A percentile compares a stretch with the other conserved stretches of the same genome.
Evolutionary conservation across 2,888 invertebrate genomes (phyloP).

Genomic region (Lathronympha strigana): DNA sequence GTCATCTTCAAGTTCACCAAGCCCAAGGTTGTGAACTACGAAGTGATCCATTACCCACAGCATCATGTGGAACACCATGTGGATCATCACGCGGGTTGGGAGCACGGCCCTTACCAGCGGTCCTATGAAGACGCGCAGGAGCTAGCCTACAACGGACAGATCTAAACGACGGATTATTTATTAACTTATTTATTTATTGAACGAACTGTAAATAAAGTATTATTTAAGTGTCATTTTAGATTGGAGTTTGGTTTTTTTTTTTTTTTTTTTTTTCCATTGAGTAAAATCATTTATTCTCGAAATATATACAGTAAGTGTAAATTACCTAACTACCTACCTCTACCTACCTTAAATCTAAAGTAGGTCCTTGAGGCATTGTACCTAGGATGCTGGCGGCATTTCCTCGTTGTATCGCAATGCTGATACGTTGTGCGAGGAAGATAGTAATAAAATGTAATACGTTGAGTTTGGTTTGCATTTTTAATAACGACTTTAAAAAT

Average conservation of each 20-base stretch:
- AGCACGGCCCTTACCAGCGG: constrained; percentile 86
- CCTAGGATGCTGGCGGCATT: too few species aligned
- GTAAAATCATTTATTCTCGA: too few species aligned
- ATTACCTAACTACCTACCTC: too few species aligned
- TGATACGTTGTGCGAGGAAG: too few species aligned
- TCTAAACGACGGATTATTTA: constrained; percentile 78
- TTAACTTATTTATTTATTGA: constrained; percentile 75
- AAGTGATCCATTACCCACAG: constrained; percentile 92
- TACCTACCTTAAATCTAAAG: too few species aligned
- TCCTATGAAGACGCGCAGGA: constrained; percentile 83
- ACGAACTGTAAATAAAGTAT: constrained; percentile 76
- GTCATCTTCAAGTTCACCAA: constrained; percentile 94
- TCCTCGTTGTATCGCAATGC: too few species aligned
- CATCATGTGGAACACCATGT: constrained; percentile 88
- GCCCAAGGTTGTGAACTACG: constrained; percentile 94
- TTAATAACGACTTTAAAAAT: too few species aligned
- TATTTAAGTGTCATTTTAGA: constrained; percentile 71
- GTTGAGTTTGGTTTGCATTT: too few species aligned
- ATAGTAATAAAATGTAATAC: too few species aligned
- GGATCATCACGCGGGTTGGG: constrained; percentile 83
- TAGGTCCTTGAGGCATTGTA: too few species aligned
- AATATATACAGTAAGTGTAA: too few species aligned
- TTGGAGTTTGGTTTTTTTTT: constrained; percentile 51
- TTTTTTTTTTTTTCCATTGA: too few species aligned
- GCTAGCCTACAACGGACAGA: constrained; percentile 84